phyloP scores from a whole-genome alignment of 2,888 invertebrate genomes.

The Coelopa pilipes region DNA sequence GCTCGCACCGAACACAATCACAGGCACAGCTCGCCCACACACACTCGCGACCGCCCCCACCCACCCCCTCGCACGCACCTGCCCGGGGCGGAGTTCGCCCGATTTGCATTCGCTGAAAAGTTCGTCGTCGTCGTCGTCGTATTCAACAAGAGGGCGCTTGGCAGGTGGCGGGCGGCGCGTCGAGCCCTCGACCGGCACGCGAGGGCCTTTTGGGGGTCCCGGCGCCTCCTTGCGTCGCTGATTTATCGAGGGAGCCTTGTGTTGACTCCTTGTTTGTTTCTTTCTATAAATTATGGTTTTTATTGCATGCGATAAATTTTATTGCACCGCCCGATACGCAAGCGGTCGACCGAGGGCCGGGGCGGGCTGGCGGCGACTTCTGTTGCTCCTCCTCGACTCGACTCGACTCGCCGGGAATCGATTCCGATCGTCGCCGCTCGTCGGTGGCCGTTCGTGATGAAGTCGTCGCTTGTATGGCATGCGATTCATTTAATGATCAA shows the following conservation, averaged over 20 bases:
- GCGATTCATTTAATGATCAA: not conserved
- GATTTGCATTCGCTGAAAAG: not conserved
- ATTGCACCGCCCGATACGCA: not conserved
- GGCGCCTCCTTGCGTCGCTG: not conserved
- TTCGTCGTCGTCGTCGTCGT: not conserved
- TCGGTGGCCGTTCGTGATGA: too few species aligned
- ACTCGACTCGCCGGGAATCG: too few species aligned
- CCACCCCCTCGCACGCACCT: not conserved
- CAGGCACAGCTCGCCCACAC: too few species aligned
- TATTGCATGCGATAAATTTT: constrained; percentile 16
- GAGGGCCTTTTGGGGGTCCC: constrained; percentile 39
- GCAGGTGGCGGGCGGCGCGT: constrained; percentile 6
- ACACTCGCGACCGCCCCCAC: too few species aligned
- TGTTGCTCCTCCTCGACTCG: too few species aligned
- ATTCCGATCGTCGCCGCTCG: too few species aligned
- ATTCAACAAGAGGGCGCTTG: not conserved
- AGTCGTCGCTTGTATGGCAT: not conserved
- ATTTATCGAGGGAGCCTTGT: not conserved
- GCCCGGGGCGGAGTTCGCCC: constrained; percentile 43
- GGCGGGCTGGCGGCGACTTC: too few species aligned
- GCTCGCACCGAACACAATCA: too few species aligned
- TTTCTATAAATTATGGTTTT: constrained; percentile 19
- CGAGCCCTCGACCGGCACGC: constrained; percentile 59
- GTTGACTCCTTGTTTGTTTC: constrained; percentile 8
- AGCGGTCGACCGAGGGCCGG: too few species aligned